Evolutionary conservation across 2,888 invertebrate species (phyloP), one percentile per base, ranked within the genome.

Genomic region (Notocelia uddmanniana): DNA sequence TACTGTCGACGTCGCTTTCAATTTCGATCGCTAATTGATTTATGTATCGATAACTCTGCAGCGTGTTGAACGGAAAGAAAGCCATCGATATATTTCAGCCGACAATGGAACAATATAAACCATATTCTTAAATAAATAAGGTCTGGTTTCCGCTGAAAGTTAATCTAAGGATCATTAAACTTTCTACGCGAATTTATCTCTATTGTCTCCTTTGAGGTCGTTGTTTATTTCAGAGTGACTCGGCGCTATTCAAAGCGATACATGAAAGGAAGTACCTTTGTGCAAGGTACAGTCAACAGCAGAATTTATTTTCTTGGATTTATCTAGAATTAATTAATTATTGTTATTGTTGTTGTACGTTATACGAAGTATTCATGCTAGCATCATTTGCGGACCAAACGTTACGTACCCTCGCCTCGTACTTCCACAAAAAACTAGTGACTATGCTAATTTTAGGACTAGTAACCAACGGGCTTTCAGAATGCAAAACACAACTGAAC

Each of bases 1-100:
- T 79, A 77, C 78, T 81, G 77, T 69, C 74, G 73, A 75, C 76
- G 78, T 85, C 85, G 81, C 89, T 91, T 90, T 91, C 89, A 79
- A 84, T 91, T 89, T 88, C 84, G 76, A 77, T 81, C 76, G 75
- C 85, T 87, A 91, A 91, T 90, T 89, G 91, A 91, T 92, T 89
- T 85, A 83, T 86, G 88, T 85, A 77, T 74, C 81, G 90, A 90
- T 89, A 85, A 80, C 72, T 75, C 68, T 71, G 73, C 78, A 76
- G 80, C 76, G 80, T 78, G 82, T 84, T 80, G 75, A 80, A 81
- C 80, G 80, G 79, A 75, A 80, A 83, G 84, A 85, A 85, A 85
- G 83, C 78, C 69, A 76, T 74, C 68, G 71, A 77, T 74, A 74
- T 54, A 19, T 57, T 68, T 45, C n/a, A 70, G 15, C 37, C 48